A percentile compares a stretch with the other conserved stretches of the same genome.
phyloP scores from a whole-genome alignment of 2,797 vertebrate species.

The Alcedo quadribrachys region DNA sequence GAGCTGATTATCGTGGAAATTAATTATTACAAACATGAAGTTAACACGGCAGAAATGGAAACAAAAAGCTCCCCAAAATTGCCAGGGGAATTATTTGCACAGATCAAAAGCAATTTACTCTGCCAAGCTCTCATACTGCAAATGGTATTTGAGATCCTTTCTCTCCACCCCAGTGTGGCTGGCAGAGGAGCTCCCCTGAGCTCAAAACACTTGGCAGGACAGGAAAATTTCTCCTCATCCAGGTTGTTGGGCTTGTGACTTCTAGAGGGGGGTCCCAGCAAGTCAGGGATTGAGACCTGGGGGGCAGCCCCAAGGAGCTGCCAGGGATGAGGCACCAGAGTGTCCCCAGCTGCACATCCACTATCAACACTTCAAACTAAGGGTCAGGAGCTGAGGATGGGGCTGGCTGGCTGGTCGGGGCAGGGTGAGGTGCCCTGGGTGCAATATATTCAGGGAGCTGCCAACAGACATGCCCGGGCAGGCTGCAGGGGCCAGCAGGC shows the following conservation, averaged over 20 bases:
- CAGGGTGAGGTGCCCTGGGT: not conserved
- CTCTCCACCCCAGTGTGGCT: not conserved
- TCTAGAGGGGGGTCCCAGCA: too few relatives aligned
- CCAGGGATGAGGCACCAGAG: not conserved
- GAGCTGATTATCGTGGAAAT: slow-evolving; percentile 55
- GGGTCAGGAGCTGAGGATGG: not conserved
- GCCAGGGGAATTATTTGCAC: slow-evolving; percentile 42
- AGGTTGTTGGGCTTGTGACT: fast-evolving
- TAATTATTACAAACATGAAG: slow-evolving; percentile 63
- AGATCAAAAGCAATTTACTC: slow-evolving; percentile 63
- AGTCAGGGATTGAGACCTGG: not conserved
- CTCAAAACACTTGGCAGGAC: not conserved
- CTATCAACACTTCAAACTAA: fast-evolving
- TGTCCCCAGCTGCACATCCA: fast-evolving
- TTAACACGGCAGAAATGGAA: slow-evolving; percentile 36
- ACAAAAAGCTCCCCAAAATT: slow-evolving; percentile 25
- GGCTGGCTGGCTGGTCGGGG: fast-evolving
- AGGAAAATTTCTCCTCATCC: not conserved
- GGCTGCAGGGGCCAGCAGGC: not conserved
- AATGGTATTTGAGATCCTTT: slow-evolving; percentile 1
- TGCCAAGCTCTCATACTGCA: slow-evolving; percentile 10
- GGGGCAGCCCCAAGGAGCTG: not conserved
- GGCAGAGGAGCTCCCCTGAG: not conserved
- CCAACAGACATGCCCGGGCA: not conserved
- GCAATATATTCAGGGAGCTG: not conserved